These are phyloP conservation scores for Nomada fucata DNA, from an alignment of 2,888 invertebrate genomes.

Conservation along the genomic window DNA sequence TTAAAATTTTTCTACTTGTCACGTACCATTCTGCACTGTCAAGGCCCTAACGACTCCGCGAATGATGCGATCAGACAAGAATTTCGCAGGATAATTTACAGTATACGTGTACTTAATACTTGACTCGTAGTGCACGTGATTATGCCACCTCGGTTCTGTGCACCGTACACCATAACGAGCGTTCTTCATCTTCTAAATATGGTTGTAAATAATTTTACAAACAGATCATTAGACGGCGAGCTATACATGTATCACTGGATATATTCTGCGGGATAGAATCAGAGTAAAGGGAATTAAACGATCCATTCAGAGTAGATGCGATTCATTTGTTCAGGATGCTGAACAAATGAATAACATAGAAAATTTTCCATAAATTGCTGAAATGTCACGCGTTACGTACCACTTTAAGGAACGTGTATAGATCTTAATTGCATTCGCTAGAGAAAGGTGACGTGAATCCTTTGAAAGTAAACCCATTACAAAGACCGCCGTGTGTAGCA, in stretches of 20 bases:
- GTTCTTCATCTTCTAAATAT: conserved; percentile 21
- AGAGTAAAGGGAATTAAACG: no score
- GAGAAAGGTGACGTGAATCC: conserved; percentile 45
- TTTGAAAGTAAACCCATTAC: conserved; percentile 31
- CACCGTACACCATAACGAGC: conserved; percentile 33
- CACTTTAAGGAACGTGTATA: conserved; percentile 40
- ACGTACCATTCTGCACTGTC: conserved; percentile 52
- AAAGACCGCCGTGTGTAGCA: neutral
- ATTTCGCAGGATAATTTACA: conserved; percentile 67
- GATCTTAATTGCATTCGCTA: conserved; percentile 48
- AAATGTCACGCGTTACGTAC: conserved; percentile 58
- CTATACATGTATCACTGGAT: neutral
- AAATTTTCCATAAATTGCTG: conserved; percentile 31
- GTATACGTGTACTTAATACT: conserved; percentile 4
- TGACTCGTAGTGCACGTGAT: conserved; percentile 38
- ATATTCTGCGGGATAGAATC: neutral
- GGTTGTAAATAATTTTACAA: conserved; percentile 29
- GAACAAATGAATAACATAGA: neutral
- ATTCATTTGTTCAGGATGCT: neutral
- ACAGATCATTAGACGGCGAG: neutral
- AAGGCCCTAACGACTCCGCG: conserved; percentile 59
- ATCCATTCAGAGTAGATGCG: neutral
- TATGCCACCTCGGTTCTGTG: conserved; percentile 26
- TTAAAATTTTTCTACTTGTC: conserved; percentile 1
- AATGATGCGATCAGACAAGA: conserved; percentile 61